Evolutionary conservation across 2,113 vertebrate species (phyloP).

Genomic region (Gnathonemus echidnorhynchus): DNA sequence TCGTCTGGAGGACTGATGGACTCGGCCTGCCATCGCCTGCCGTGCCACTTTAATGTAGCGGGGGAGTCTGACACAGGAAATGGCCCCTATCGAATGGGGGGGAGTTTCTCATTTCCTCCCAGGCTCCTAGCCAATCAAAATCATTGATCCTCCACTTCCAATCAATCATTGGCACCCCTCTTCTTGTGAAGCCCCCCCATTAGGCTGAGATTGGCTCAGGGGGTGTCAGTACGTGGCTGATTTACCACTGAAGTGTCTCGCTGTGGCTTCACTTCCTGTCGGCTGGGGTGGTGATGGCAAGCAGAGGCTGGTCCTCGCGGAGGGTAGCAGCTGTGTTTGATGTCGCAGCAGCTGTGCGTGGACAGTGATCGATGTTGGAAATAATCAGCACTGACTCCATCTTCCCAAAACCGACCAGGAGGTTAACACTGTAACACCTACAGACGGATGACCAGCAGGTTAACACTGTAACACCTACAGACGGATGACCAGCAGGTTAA

Average conservation of each 20-base stretch:
- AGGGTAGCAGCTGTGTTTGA: neutral
- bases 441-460: neutral
- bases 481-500: neutral
- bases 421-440: neutral
- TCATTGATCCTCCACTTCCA: neutral
- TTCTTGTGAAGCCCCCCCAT: neutral
- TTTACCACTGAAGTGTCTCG: neutral
- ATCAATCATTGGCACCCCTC: neutral
- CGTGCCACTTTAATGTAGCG: neutral
- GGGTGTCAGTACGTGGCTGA: neutral
- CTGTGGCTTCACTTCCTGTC: neutral
- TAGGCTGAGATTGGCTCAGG: neutral
- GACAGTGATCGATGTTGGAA: neutral
- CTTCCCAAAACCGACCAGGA: neutral
- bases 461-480: neutral
- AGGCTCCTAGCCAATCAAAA: slow-evolving; percentile 8
- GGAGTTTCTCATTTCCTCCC: neutral
- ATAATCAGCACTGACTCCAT: neutral
- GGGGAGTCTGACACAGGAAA: neutral
- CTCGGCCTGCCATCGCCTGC: neutral
- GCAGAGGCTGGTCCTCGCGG: neutral
- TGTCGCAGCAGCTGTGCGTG: neutral
- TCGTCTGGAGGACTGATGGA: neutral
- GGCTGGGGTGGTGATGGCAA: neutral
- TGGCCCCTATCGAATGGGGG: neutral